These are phyloP conservation scores for Alsophila aescularia DNA, from an alignment of 2,888 invertebrate species.

Conservation along the genomic window DNA sequence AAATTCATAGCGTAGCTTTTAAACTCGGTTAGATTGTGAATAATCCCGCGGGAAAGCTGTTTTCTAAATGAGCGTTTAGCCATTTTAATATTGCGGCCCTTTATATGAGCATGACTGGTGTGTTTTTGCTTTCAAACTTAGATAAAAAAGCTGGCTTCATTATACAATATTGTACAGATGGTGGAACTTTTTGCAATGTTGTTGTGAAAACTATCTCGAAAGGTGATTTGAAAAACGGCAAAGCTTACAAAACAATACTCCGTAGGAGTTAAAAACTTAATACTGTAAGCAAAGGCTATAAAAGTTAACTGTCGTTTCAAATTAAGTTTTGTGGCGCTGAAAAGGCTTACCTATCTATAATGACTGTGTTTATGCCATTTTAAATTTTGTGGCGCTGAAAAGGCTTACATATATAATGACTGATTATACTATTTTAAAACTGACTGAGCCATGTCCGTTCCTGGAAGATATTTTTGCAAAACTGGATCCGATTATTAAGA, in stretches of 20 bases:
- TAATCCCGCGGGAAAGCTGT: constrained; percentile 53
- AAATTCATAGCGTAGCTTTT: constrained; percentile 75
- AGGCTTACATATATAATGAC: too few relatives aligned
- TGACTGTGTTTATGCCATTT: too few relatives aligned
- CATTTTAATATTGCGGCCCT: constrained; percentile 48
- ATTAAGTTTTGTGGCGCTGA: not conserved
- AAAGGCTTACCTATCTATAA: too few relatives aligned
- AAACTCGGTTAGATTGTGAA: constrained; percentile 70
- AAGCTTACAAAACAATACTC: constrained; percentile 17
- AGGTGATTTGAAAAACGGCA: constrained; percentile 11
- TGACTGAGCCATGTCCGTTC: too few relatives aligned
- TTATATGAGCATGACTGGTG: constrained; percentile 30
- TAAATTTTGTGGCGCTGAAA: too few relatives aligned
- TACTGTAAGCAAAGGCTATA: not conserved
- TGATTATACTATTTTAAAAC: too few relatives aligned
- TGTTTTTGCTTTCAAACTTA: constrained; percentile 24
- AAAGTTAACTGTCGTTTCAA: constrained; percentile 1
- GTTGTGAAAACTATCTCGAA: constrained; percentile 7
- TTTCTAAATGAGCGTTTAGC: constrained; percentile 65
- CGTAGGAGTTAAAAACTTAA: constrained; percentile 3
- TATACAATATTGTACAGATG: not conserved
- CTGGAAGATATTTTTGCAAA: too few relatives aligned
- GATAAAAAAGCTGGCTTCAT: constrained; percentile 11
- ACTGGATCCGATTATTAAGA: too few relatives aligned
- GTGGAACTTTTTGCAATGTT: constrained; percentile 2